These are phyloP conservation scores for Thripadectes ignobilis DNA, from an alignment of 2,797 vertebrate species.

Conservation along the genomic window DNA sequence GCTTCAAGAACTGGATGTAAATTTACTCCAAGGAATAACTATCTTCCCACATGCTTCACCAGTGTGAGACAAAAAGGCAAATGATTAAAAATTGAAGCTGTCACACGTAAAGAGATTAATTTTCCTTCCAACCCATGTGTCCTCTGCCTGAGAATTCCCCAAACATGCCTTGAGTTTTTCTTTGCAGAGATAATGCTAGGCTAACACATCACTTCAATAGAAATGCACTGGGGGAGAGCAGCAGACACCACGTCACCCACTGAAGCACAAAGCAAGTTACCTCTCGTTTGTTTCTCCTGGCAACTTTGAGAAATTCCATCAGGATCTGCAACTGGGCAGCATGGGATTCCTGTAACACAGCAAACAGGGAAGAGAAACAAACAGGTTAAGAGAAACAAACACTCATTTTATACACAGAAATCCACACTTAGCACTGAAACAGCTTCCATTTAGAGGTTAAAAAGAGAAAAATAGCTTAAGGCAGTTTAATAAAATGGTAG, in stretches of 20 bases:
- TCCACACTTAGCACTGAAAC: not conserved
- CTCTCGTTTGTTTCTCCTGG: slow-evolving; percentile 97
- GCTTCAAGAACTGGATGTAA: not conserved
- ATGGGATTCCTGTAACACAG: slow-evolving; percentile 89
- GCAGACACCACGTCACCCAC: not conserved
- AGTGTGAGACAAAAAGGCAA: not conserved
- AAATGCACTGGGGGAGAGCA: not conserved
- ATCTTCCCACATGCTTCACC: not conserved
- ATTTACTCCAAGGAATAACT: not conserved
- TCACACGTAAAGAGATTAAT: slow-evolving; percentile 12
- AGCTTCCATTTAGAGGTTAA: not conserved
- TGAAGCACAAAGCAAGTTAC: slow-evolving; percentile 76
- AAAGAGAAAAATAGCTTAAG: not conserved
- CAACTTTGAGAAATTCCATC: slow-evolving; percentile 98
- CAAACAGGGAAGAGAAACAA: not conserved
- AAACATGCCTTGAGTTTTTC: not conserved
- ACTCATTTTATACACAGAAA: not conserved
- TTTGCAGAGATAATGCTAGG: not conserved
- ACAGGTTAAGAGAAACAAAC: not conserved
- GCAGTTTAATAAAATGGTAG: not conserved
- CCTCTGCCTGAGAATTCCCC: not conserved
- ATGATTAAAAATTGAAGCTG: slow-evolving; percentile 31
- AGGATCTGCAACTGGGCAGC: slow-evolving; percentile 97
- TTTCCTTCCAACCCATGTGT: not conserved
- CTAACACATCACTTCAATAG: not conserved